Evolutionary conservation across 1,140 invertebrate species (phyloP).

Genomic region (Pristionchus pacificus): DNA sequence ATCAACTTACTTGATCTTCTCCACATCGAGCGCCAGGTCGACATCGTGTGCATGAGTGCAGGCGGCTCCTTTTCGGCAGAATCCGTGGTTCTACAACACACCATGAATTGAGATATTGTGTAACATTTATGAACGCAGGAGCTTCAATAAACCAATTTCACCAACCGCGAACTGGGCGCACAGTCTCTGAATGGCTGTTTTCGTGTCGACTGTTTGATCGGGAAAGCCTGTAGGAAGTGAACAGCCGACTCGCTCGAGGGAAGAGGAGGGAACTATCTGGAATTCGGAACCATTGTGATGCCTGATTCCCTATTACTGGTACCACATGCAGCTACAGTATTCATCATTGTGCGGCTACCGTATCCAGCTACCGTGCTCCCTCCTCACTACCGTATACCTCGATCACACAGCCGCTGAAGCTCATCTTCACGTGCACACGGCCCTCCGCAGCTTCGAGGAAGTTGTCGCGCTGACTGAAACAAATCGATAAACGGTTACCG

Average conservation of each 20-base stretch:
- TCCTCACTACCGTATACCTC: too few relatives aligned
- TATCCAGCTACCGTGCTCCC: too few relatives aligned
- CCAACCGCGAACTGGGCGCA: constrained; percentile 11
- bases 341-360: too few relatives aligned
- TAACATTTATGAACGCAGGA: neutral
- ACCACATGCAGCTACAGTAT: too few relatives aligned
- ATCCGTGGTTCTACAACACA: constrained; percentile 6
- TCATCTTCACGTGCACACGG: neutral
- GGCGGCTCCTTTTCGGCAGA: constrained; percentile 8
- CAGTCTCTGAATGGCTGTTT: neutral
- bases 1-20: constrained; percentile 8
- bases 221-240: constrained; percentile 20
- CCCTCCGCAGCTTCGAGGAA: neutral
- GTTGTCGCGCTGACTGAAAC: neutral
- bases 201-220: constrained; percentile 7
- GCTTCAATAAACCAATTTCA: neutral
- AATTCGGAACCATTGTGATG: constrained; percentile 3
- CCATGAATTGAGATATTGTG: neutral
- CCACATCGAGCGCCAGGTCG: constrained; percentile 15
- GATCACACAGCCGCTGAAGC: too few relatives aligned
- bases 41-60: constrained; percentile 15
- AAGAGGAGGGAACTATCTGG: constrained; percentile 4
- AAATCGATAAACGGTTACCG: neutral
- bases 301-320: too few relatives aligned
- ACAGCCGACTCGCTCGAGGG: constrained; percentile 2